Percentiles rank a stretch among this genome's conserved stretches.
phyloP scores from a whole-genome alignment of 2,113 vertebrate species.

The Hippocampus mohnikei region DNA sequence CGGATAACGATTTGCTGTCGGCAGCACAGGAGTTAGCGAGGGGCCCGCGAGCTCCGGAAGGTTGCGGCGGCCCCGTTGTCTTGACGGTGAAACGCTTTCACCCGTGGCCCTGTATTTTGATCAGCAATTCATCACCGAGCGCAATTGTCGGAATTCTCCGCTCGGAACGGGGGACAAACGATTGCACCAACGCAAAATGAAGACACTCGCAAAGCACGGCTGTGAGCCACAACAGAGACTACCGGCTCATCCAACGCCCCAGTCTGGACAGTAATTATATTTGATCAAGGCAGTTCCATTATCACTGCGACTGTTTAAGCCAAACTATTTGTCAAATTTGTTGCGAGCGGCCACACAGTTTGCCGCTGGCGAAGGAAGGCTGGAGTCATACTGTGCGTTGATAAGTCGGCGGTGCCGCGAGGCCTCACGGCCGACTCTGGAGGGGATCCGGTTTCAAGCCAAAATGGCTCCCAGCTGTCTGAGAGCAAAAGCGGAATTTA shows the following conservation, averaged over 20 bases:
- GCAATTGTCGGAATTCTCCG: background rate
- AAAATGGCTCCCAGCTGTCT: constrained; percentile 51
- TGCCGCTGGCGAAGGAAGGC: constrained; percentile 32
- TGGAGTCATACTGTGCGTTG: constrained; percentile 56
- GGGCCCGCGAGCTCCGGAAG: constrained; percentile 43
- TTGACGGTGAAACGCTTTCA: constrained; percentile 20
- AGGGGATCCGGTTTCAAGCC: constrained; percentile 52
- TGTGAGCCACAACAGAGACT: no score
- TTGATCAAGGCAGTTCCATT: no score
- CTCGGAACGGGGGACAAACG: no score
- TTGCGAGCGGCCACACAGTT: background rate
- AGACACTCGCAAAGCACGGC: no score
- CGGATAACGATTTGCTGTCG: constrained; percentile 74
- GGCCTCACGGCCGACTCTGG: constrained; percentile 30
- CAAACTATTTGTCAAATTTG: background rate
- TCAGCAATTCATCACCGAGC: no score
- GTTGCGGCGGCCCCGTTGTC: constrained; percentile 59
- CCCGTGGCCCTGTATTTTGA: no score
- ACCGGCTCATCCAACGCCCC: no score
- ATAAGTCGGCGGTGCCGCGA: constrained; percentile 36
- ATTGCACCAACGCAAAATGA: no score
- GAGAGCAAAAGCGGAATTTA: constrained; percentile 20
- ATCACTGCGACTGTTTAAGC: no score
- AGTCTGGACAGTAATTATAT: no score
- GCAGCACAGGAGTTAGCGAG: constrained; percentile 44